Evolutionary conservation across 2,113 vertebrate genomes (phyloP).

Genomic region (Hemiprocne comata): DNA sequence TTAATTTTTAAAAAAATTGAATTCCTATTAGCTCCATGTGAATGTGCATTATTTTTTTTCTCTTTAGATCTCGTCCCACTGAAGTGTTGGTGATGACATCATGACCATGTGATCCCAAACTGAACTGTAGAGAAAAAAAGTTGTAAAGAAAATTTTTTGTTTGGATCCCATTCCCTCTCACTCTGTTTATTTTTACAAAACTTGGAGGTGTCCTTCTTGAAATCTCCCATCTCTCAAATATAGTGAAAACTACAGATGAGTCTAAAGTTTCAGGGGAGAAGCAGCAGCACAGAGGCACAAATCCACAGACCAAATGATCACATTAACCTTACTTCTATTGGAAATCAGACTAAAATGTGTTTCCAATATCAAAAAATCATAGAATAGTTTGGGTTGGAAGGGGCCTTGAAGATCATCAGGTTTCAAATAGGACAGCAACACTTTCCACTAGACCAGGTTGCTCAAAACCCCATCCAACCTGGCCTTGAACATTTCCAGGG

Average conservation of each 20-base stretch:
- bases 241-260: not conserved
- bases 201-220: not conserved
- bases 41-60: not conserved
- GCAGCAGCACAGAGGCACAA: not conserved
- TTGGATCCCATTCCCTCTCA: not conserved
- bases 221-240: not conserved
- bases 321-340: not conserved
- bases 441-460: no score
- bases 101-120: not conserved
- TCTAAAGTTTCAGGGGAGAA: not conserved
- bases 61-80: not conserved
- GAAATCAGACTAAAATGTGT: not conserved
- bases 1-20: rapidly evolving
- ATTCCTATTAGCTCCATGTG: not conserved
- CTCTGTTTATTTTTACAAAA: not conserved
- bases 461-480: no score
- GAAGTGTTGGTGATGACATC: not conserved
- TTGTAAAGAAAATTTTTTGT: not conserved
- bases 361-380: not conserved
- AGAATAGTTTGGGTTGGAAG: no score
- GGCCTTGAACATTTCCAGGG: no score
- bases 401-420: no score
- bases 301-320: not conserved
- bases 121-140: not conserved
- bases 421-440: no score